Percentiles rank a stretch among this genome's conserved stretches.
phyloP scores from a whole-genome alignment of 2,797 vertebrate species.

The Microcaecilia unicolor region DNA sequence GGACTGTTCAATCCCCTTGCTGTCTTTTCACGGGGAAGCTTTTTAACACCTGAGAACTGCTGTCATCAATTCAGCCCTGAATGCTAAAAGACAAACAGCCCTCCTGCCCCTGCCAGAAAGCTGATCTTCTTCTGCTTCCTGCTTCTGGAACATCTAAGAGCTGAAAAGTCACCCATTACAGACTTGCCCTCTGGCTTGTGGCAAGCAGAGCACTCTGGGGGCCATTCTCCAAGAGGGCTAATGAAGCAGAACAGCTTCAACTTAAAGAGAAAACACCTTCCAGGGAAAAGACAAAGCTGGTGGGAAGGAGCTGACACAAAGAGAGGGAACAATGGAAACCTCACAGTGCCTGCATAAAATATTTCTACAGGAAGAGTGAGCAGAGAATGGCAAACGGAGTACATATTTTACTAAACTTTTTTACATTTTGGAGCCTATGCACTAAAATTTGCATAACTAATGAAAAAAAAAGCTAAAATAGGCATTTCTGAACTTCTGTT shows the following conservation, averaged over 20 bases:
- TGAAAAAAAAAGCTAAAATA: too few species aligned
- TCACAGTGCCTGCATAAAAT: too few species aligned
- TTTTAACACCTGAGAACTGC: constrained; percentile 11
- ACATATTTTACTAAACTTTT: too few species aligned
- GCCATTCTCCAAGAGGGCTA: too few species aligned
- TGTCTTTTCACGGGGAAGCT: too few species aligned
- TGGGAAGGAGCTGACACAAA: background rate
- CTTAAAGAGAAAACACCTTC: constrained; percentile 10
- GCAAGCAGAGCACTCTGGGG: background rate
- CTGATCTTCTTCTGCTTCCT: constrained; percentile 43
- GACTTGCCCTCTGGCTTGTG: background rate
- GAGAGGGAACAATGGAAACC: too few species aligned
- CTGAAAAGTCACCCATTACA: constrained; percentile 6
- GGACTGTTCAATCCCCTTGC: too few species aligned
- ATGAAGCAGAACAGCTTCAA: constrained; percentile 33
- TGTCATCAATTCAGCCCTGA: constrained; percentile 34
- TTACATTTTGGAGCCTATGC: too few species aligned
- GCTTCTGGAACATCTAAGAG: constrained; percentile 12
- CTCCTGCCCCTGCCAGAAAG: constrained; percentile 66
- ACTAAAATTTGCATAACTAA: too few species aligned
- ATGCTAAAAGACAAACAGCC: constrained; percentile 63
- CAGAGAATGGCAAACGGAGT: too few species aligned
- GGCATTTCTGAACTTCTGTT: too few species aligned
- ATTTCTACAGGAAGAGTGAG: too few species aligned
- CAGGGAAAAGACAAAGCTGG: background rate